Conservation (phyloP, 2,113 vertebrate species). For the Cheirogaleus medius region DNA sequence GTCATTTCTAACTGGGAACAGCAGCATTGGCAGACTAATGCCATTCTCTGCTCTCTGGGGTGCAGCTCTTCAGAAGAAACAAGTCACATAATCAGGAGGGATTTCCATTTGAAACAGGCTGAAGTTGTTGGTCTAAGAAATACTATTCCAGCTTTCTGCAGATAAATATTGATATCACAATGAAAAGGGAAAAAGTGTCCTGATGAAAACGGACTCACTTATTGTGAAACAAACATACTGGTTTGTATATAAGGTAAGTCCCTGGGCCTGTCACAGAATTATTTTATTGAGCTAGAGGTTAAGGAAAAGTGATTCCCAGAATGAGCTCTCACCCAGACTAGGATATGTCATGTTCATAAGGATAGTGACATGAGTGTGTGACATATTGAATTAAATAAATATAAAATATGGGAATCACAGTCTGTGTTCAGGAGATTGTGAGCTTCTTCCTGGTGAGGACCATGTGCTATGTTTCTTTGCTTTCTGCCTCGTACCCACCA, state of each 20-base stretch:
- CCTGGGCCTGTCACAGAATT: background rate
- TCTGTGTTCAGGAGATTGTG: background rate
- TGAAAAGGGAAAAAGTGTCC: background rate
- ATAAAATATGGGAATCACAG: background rate
- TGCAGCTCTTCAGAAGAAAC: background rate
- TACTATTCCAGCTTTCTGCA: background rate
- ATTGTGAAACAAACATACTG: background rate
- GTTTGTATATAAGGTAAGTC: background rate
- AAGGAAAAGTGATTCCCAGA: conserved; percentile 6
- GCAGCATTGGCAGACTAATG: background rate
- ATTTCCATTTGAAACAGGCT: conserved; percentile 8
- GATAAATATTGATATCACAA: background rate
- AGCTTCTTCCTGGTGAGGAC: background rate
- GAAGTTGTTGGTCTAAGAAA: background rate
- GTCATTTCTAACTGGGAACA: background rate
- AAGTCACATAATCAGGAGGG: conserved; percentile 1
- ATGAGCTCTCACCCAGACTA: background rate
- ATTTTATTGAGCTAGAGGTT: background rate
- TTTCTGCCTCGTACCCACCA: background rate
- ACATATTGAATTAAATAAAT: background rate
- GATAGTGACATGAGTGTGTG: background rate
- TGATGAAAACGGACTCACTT: background rate
- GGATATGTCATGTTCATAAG: background rate
- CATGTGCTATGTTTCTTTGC: background rate
- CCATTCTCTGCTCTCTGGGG: background rate